These are phyloP conservation scores for Dugesia japonica DNA, from an alignment of 2,888 invertebrate genomes.

Conservation along the genomic window DNA sequence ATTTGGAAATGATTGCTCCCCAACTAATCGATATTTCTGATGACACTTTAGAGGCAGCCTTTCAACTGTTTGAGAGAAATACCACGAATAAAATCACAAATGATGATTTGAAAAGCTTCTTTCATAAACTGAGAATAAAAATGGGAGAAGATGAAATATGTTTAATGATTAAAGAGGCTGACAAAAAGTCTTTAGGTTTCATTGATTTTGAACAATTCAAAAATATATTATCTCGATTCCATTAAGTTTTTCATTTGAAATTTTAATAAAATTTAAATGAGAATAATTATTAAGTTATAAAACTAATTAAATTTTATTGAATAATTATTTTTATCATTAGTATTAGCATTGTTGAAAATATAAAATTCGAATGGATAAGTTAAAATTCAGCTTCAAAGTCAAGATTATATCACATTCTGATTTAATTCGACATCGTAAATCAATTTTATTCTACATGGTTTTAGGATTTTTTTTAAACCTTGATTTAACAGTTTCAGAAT, in stretches of 20 bases:
- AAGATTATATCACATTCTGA: too few relatives aligned
- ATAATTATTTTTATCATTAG: too few relatives aligned
- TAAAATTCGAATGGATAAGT: too few relatives aligned
- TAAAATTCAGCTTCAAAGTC: too few relatives aligned
- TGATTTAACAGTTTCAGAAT: too few relatives aligned
- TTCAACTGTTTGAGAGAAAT: neutral
- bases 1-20: constrained; percentile 9
- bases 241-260: neutral
- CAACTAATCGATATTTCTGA: neutral
- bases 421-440: too few relatives aligned
- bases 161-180: neutral
- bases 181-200: neutral
- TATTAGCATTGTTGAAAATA: too few relatives aligned
- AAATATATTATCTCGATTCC: neutral
- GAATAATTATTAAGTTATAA: neutral
- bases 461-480: too few relatives aligned
- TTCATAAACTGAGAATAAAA: constrained; percentile 5
- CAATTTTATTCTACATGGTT: too few relatives aligned
- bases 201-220: constrained; percentile 4
- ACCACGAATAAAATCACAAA: neutral
- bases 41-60: neutral
- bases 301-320: neutral
- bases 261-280: too few relatives aligned
- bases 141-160: constrained; percentile 11
- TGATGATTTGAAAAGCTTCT: neutral